Evolutionary conservation across 2,888 invertebrate genomes (phyloP).

Genomic region (Tridacna gigas): DNA sequence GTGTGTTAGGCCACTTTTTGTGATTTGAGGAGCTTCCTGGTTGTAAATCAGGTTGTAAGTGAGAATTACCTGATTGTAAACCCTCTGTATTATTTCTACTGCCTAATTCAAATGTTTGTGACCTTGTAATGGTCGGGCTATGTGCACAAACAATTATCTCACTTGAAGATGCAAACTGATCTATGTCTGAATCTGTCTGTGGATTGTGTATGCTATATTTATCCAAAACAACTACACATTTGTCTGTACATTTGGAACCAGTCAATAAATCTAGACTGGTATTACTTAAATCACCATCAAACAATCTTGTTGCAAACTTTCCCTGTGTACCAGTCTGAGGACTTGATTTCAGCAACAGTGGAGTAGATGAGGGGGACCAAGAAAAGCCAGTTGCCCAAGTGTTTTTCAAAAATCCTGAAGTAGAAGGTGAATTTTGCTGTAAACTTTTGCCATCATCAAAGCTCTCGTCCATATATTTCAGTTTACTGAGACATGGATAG

Average conservation of each 20-base stretch:
- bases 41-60: too few relatives aligned
- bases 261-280: slow-evolving; percentile 16
- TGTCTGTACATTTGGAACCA: slow-evolving; percentile 5
- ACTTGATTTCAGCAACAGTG: slow-evolving; percentile 11
- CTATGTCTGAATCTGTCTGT: not conserved
- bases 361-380: slow-evolving; percentile 8
- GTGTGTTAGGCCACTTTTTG: too few relatives aligned
- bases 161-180: not conserved
- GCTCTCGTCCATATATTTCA: slow-evolving; percentile 26
- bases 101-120: not conserved
- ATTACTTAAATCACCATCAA: not conserved
- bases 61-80: too few relatives aligned
- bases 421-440: not conserved
- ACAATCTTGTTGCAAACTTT: not conserved
- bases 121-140: not conserved
- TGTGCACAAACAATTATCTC: not conserved
- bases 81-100: too few relatives aligned
- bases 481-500: slow-evolving; percentile 24
- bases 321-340: slow-evolving; percentile 17
- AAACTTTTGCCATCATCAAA: not conserved
- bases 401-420: not conserved
- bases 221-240: slow-evolving; percentile 23
- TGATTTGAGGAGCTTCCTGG: too few relatives aligned
- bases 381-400: too few relatives aligned
- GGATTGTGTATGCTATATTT: slow-evolving; percentile 18